phyloP scores from a whole-genome alignment of 2,797 vertebrate genomes.

The Scolopax rusticola region DNA sequence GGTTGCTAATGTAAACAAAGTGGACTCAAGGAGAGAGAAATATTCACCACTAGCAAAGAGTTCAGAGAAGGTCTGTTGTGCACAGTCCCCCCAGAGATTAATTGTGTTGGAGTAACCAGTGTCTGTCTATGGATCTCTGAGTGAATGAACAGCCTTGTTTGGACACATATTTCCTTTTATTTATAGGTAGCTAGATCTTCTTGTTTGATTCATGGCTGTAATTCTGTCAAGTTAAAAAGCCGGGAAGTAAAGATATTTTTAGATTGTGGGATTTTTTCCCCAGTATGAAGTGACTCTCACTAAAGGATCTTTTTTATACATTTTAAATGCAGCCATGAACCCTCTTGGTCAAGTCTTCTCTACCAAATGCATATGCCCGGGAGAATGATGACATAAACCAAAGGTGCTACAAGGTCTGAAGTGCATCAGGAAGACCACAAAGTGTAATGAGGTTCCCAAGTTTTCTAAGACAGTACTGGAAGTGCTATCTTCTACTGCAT shows the following conservation, averaged over 20 bases:
- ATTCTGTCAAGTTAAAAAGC: not conserved
- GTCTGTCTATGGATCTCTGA: not conserved
- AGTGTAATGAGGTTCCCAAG: not conserved
- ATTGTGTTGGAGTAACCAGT: not conserved
- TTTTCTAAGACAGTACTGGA: not conserved
- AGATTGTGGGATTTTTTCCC: not conserved
- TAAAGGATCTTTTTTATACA: not conserved
- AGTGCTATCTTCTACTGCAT: not conserved
- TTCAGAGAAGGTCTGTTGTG: not conserved
- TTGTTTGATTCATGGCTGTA: not conserved
- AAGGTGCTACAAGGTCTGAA: not conserved
- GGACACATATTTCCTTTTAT: not conserved
- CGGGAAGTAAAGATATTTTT: not conserved
- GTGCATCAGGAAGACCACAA: not conserved
- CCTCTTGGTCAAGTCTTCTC: not conserved
- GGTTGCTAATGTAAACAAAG: constrained; percentile 19
- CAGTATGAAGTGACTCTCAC: not conserved
- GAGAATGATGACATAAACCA: not conserved
- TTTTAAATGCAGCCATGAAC: not conserved
- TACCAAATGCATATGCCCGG: not conserved
- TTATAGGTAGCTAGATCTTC: not conserved
- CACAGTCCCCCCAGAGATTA: not conserved
- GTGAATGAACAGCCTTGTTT: not conserved
- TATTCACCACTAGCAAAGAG: not conserved
- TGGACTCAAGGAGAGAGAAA: not conserved